Evolutionary conservation across 2,888 invertebrate species (phyloP).

Genomic region (Argyresthia albistria): DNA sequence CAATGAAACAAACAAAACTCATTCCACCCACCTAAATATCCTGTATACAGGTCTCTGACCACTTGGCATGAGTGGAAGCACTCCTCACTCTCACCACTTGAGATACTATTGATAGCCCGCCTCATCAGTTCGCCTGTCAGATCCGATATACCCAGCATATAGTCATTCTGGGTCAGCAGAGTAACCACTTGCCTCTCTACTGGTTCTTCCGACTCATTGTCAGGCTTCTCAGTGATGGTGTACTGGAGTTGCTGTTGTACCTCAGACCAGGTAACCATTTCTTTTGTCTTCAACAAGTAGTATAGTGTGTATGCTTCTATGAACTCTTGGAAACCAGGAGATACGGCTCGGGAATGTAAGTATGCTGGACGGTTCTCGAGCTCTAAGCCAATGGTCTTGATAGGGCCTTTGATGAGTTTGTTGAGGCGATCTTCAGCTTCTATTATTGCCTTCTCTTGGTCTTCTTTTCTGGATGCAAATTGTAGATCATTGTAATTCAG

Average conservation of each 20-base stretch:
- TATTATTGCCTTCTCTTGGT: constrained; percentile 31
- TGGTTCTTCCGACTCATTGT: constrained; percentile 16
- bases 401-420: constrained; percentile 68
- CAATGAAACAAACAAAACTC: no score
- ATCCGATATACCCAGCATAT: constrained; percentile 87
- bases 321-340: constrained; percentile 80
- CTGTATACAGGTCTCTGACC: constrained; percentile 77
- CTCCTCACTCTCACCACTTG: constrained; percentile 80
- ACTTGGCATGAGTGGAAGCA: constrained; percentile 81
- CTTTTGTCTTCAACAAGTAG: constrained; percentile 75
- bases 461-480: constrained; percentile 36
- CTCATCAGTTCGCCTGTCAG: constrained; percentile 94
- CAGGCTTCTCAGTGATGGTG: constrained; percentile 16
- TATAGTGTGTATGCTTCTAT: constrained; percentile 88
- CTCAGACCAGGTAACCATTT: constrained; percentile 73
- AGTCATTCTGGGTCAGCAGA: constrained; percentile 62
- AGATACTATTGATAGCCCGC: constrained; percentile 86
- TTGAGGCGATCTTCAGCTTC: constrained; percentile 77
- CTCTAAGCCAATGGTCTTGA: constrained; percentile 79
- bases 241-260: constrained; percentile 71
- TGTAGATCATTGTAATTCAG: neutral
- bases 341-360: constrained; percentile 45
- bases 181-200: constrained; percentile 30
- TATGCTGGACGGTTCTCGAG: constrained; percentile 79
- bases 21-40: constrained; percentile 64